Evolutionary conservation across 2,888 invertebrate genomes (phyloP).

Genomic region (Sphaerophoria taeniata): DNA sequence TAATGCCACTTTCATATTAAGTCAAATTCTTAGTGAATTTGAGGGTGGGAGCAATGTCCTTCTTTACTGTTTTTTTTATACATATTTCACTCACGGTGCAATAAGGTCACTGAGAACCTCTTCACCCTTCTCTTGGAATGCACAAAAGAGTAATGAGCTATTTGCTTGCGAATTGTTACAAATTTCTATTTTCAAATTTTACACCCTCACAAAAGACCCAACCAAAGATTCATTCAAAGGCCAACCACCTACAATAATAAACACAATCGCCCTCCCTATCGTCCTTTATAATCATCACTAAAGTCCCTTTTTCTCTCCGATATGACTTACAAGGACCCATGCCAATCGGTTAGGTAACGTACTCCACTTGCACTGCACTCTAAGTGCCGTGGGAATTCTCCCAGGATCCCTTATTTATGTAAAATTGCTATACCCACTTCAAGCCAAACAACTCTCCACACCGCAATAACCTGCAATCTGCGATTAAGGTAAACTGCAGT

Average conservation of each 20-base stretch:
- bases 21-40: no score
- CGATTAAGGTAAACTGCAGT: conserved; percentile 68
- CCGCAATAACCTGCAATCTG: conserved; percentile 55
- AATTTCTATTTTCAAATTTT: conserved; percentile 41
- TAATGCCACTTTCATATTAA: no score
- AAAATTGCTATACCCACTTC: conserved; percentile 67
- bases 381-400: conserved; percentile 67
- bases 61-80: no score
- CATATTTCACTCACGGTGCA: no score
- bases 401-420: conserved; percentile 65
- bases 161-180: conserved; percentile 29
- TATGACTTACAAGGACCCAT: background rate
- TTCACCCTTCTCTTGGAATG: no score
- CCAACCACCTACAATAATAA: conserved; percentile 42
- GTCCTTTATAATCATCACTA: background rate
- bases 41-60: no score
- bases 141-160: conserved; percentile 3
- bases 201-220: conserved; percentile 32
- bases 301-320: background rate
- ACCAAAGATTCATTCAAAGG: conserved; percentile 28
- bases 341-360: no score
- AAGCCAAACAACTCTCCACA: conserved; percentile 19
- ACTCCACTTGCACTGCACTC: conserved; percentile 28
- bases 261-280: background rate
- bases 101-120: no score